These are phyloP conservation scores for Ephestia elutella DNA, from an alignment of 1,140 invertebrate species.

Conservation along the genomic window DNA sequence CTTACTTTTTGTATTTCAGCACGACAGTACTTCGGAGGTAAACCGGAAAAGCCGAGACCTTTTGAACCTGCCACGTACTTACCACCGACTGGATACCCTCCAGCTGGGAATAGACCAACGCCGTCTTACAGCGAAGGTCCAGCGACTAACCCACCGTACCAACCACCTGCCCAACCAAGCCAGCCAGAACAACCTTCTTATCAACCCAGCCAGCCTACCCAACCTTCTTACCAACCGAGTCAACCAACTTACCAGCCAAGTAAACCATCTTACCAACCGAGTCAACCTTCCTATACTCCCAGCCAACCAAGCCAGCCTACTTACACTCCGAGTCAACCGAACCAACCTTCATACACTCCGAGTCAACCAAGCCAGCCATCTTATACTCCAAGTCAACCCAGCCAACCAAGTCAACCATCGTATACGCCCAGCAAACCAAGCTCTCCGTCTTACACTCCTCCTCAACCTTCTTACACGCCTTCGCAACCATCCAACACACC, in stretches of 20 bases:
- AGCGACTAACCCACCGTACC: conserved; percentile 34
- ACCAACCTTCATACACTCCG: conserved; percentile 24
- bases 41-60: conserved; percentile 79
- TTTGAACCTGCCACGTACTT: conserved; percentile 75
- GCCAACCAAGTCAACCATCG: conserved; percentile 17
- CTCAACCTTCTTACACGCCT: conserved; percentile 36
- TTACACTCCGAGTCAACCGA: conserved; percentile 27
- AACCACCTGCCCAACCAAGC: conserved; percentile 45
- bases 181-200: conserved; percentile 36
- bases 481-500: conserved; percentile 35
- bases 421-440: too few relatives aligned
- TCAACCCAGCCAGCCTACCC: conserved; percentile 34
- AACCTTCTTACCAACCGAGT: conserved; percentile 37
- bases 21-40: conserved; percentile 77
- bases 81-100: conserved; percentile 64
- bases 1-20: conserved; percentile 66
- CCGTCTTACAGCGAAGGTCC: conserved; percentile 61
- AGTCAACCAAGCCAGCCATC: conserved; percentile 40
- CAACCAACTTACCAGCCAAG: conserved; percentile 36
- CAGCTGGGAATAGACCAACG: conserved; percentile 58
- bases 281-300: conserved; percentile 32
- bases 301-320: conserved; percentile 39
- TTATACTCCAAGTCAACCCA: conserved; percentile 42
- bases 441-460: conserved; percentile 33
- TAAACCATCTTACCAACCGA: conserved; percentile 26